Conservation (phyloP, 2,888 invertebrate species). For the Philopedon plagiatum region DNA sequence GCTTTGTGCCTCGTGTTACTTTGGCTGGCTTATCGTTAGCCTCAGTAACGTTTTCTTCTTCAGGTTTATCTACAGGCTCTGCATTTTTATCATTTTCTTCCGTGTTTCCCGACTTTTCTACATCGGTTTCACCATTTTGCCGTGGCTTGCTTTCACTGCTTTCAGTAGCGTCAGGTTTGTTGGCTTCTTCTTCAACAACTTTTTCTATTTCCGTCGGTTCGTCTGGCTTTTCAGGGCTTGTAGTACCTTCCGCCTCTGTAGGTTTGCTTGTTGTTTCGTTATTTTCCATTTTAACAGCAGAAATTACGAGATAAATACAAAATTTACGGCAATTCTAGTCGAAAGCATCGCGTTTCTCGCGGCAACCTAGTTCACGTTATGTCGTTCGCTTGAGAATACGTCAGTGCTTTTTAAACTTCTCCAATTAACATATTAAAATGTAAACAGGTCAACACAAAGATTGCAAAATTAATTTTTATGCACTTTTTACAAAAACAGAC, state of each 20-base stretch:
- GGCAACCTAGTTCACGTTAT: slow-evolving; percentile 21
- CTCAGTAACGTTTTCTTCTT: not conserved
- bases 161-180: slow-evolving; percentile 26
- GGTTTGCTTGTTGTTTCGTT: not conserved
- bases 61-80: not conserved
- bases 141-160: not conserved
- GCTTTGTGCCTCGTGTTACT: slow-evolving; percentile 22
- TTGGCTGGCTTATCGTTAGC: slow-evolving; percentile 12
- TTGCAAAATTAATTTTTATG: not conserved
- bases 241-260: not conserved
- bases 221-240: not conserved
- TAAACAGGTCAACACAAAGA: not conserved
- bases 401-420: not conserved
- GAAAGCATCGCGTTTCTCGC: slow-evolving; percentile 22
- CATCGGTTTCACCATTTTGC: slow-evolving; percentile 23
- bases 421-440: not conserved
- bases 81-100: slow-evolving; percentile 9
- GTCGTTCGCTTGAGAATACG: slow-evolving; percentile 2
- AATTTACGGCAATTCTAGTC: slow-evolving; percentile 10
- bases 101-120: not conserved
- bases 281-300: slow-evolving; percentile 24
- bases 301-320: not conserved
- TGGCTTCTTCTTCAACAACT: slow-evolving; percentile 12
- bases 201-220: slow-evolving; percentile 14
- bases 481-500: slow-evolving; percentile 16